phyloP scores from a whole-genome alignment of 2,113 vertebrate genomes.

The Sphaerodactylus townsendi region DNA sequence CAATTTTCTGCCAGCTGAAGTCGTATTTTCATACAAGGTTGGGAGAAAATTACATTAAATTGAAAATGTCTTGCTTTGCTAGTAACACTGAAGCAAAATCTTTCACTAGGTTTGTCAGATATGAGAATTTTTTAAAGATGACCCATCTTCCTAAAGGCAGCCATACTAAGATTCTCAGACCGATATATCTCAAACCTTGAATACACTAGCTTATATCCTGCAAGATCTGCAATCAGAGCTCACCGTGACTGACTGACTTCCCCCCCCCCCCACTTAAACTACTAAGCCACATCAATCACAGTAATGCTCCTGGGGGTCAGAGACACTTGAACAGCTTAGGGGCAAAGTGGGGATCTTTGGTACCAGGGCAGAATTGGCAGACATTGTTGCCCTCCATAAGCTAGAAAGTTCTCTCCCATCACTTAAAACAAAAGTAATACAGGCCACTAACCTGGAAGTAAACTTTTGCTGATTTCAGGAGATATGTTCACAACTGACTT shows the following conservation, averaged over 20 bases:
- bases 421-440: too few species aligned
- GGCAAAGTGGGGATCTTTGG: too few species aligned
- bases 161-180: background rate
- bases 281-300: too few species aligned
- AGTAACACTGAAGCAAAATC: conserved; percentile 14
- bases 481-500: background rate
- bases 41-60: background rate
- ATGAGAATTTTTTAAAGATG: background rate
- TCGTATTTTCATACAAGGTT: background rate
- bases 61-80: conserved; percentile 18
- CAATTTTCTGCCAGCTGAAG: conserved; percentile 14
- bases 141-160: background rate
- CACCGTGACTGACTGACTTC: too few species aligned
- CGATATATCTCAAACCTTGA: background rate
- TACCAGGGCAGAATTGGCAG: too few species aligned
- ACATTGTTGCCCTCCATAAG: too few species aligned
- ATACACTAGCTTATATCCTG: background rate
- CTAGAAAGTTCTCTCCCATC: too few species aligned
- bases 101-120: conserved; percentile 1
- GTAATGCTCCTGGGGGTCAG: too few species aligned
- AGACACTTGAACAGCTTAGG: too few species aligned
- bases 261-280: too few species aligned
- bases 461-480: background rate
- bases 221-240: too few species aligned
- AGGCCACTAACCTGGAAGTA: too few species aligned